Evolutionary conservation across 2,797 vertebrate genomes (phyloP).

Genomic region (Hozukius guyotensis): DNA sequence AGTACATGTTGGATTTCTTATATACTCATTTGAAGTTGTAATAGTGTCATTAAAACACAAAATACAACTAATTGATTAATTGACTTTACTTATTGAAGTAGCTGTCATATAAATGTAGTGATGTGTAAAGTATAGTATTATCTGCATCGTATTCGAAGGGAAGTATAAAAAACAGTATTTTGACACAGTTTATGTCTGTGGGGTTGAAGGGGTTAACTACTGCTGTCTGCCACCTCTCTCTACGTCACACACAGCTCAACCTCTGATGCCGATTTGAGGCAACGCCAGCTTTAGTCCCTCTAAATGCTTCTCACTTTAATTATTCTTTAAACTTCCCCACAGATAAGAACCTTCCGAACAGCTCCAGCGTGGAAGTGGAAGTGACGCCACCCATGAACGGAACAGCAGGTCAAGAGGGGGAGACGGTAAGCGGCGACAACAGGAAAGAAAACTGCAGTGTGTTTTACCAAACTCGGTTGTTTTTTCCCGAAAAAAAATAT

Average conservation of each 20-base stretch:
- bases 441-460: not conserved
- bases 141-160: not conserved
- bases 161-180: not conserved
- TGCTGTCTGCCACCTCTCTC: not conserved
- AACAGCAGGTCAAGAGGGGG: constrained; percentile 88
- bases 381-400: constrained; percentile 95
- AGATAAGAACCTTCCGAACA: constrained; percentile 94
- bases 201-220: not conserved
- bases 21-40: not conserved
- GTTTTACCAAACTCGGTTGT: not conserved
- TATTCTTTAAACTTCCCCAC: constrained; percentile 36
- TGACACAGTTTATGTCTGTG: not conserved
- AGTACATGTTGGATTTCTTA: not conserved
- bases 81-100: not conserved
- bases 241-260: not conserved
- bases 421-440: constrained; percentile 76
- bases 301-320: not conserved
- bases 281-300: not conserved
- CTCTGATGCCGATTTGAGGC: not conserved
- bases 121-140: not conserved
- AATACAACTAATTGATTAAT: not conserved
- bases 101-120: not conserved
- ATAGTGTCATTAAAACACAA: not conserved
- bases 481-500: not conserved
- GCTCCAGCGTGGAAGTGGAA: constrained; percentile 93